Conservation (phyloP, 2,888 invertebrate species). For the Palloptera scutellata region DNA sequence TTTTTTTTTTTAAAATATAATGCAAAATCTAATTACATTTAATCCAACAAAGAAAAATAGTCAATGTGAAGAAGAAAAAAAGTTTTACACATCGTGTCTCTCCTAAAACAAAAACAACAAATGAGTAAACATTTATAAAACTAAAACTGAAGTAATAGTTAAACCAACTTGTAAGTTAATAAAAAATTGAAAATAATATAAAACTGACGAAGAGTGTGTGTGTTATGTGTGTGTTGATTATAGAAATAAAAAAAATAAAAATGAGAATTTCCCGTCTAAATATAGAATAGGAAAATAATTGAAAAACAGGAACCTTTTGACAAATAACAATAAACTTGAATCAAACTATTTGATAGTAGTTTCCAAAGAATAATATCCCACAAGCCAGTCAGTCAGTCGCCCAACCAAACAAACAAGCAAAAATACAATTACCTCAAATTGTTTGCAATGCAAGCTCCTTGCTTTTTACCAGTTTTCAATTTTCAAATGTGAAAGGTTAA, state of each 20-base stretch:
- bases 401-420: slow-evolving; percentile 16
- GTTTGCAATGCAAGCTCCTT: slow-evolving; percentile 23
- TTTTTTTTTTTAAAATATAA: slow-evolving; percentile 20
- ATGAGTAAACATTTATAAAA: slow-evolving; percentile 1
- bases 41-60: slow-evolving; percentile 16
- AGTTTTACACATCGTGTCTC: slow-evolving; percentile 26
- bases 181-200: slow-evolving; percentile 34
- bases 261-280: no score
- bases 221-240: slow-evolving; percentile 52
- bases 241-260: slow-evolving; percentile 26
- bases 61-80: slow-evolving; percentile 29
- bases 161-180: no score
- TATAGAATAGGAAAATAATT: no score
- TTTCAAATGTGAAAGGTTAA: no score
- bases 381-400: background rate
- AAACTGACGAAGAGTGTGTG: slow-evolving; percentile 62
- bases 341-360: no score
- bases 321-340: background rate
- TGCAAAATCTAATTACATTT: slow-evolving; percentile 15
- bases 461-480: no score
- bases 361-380: background rate
- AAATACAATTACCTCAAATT: slow-evolving; percentile 50
- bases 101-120: slow-evolving; percentile 8
- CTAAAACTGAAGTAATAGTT: background rate
- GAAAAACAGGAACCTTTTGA: background rate